Evolutionary conservation across 2,888 invertebrate species (phyloP).

Genomic region (Dicyrtomina minuta): DNA sequence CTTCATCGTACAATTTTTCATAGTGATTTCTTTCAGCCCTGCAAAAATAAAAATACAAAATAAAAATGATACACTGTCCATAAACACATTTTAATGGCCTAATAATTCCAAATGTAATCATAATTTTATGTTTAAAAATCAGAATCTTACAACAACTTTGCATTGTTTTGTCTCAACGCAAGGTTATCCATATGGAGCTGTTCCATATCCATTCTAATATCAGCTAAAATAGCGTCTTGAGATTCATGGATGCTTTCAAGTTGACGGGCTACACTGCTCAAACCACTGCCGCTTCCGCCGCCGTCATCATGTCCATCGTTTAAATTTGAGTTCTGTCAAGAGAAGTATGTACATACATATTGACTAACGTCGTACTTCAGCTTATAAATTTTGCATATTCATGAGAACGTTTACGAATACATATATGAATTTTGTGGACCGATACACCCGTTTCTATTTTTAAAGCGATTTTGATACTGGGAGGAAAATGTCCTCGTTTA

Average conservation of each 20-base stretch:
- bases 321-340: too few species aligned
- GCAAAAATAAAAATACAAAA: not conserved
- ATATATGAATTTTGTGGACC: too few species aligned
- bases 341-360: too few species aligned
- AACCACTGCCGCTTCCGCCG: not conserved
- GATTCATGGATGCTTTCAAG: constrained; percentile 21
- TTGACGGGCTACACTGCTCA: not conserved
- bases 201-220: constrained; percentile 22
- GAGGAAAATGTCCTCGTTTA: too few species aligned
- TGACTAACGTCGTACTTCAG: too few species aligned
- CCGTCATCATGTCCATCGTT: not conserved
- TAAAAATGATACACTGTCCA: not conserved
- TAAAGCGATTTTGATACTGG: too few species aligned
- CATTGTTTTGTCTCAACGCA: constrained; percentile 2
- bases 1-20: constrained; percentile 6
- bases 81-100: not conserved
- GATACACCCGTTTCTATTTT: too few species aligned
- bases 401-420: too few species aligned
- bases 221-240: constrained; percentile 18
- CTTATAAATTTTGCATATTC: too few species aligned
- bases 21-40: constrained; percentile 18
- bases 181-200: constrained; percentile 8
- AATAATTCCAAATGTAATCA: not conserved
- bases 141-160: not conserved
- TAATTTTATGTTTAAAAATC: not conserved